These are phyloP conservation scores for Neria commutata DNA, from an alignment of 2,888 invertebrate genomes.

Conservation along the genomic window DNA sequence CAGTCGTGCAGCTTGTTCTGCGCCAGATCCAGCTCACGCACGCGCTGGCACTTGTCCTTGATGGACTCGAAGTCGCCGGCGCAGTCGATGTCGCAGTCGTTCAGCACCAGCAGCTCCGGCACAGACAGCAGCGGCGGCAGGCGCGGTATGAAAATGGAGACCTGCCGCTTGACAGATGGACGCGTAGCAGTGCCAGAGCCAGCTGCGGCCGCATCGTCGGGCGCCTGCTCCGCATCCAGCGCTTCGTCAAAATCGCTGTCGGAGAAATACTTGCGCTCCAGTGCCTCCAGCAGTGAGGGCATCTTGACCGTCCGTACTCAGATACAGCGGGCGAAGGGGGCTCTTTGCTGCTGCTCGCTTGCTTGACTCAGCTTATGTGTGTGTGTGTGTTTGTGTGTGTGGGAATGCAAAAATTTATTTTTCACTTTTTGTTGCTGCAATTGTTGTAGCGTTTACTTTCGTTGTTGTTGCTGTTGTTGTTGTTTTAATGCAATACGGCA, in stretches of 20 bases:
- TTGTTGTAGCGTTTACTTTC: background rate
- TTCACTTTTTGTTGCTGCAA: background rate
- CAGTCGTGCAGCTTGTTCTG: constrained; percentile 89
- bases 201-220: constrained; percentile 45
- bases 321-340: background rate
- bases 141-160: constrained; percentile 86
- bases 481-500: background rate
- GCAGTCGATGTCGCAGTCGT: constrained; percentile 88
- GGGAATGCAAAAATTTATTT: too few relatives aligned
- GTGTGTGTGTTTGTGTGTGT: too few relatives aligned
- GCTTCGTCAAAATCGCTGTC: constrained; percentile 66
- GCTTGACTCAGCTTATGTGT: background rate
- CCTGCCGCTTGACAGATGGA: constrained; percentile 59
- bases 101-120: constrained; percentile 83
- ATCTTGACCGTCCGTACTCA: constrained; percentile 65
- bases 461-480: constrained; percentile 5
- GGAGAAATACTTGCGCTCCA: constrained; percentile 79
- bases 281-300: constrained; percentile 89
- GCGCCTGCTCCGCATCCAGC: constrained; percentile 62
- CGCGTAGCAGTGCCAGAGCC: constrained; percentile 31
- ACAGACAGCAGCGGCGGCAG: constrained; percentile 77
- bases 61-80: constrained; percentile 84
- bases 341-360: constrained; percentile 9
- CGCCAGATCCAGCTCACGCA: constrained; percentile 93
- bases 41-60: constrained; percentile 82